phyloP scores from a whole-genome alignment of 2,797 vertebrate genomes.

The Ctenopoma kingsleyae region DNA sequence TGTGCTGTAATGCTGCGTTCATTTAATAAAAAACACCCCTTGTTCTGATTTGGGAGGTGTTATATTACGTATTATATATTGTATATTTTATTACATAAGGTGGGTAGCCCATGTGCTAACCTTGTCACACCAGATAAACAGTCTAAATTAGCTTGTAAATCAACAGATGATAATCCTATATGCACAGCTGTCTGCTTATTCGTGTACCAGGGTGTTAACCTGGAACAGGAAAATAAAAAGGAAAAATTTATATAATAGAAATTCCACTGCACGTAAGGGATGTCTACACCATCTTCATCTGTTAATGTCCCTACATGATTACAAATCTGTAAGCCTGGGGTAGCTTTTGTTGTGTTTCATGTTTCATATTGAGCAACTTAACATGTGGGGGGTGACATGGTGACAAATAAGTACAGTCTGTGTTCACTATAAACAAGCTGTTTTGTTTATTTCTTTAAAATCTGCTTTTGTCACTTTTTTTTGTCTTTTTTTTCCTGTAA shows the following conservation, averaged over 20 bases:
- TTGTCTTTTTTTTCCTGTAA: neutral
- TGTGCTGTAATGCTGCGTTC: neutral
- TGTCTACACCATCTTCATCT: neutral
- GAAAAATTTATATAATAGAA: neutral
- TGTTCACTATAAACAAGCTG: neutral
- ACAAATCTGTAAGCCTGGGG: neutral
- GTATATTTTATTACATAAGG: no score
- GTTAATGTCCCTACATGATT: neutral
- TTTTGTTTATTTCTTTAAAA: constrained; percentile 5
- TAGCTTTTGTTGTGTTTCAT: neutral
- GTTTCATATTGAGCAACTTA: neutral
- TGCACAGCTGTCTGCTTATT: neutral
- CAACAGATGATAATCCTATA: neutral
- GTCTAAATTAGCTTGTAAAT: neutral
- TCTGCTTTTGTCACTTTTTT: neutral
- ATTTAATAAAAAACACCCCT: no score
- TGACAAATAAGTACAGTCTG: neutral
- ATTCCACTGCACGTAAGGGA: neutral
- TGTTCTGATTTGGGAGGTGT: no score
- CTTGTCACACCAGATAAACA: neutral
- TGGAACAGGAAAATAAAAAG: no score
- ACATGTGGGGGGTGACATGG: neutral
- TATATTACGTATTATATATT: no score
- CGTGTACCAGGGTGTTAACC: neutral
- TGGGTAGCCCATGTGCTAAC: neutral